Conservation (phyloP, 2,797 vertebrate genomes). For the Sciurus vulgaris region DNA sequence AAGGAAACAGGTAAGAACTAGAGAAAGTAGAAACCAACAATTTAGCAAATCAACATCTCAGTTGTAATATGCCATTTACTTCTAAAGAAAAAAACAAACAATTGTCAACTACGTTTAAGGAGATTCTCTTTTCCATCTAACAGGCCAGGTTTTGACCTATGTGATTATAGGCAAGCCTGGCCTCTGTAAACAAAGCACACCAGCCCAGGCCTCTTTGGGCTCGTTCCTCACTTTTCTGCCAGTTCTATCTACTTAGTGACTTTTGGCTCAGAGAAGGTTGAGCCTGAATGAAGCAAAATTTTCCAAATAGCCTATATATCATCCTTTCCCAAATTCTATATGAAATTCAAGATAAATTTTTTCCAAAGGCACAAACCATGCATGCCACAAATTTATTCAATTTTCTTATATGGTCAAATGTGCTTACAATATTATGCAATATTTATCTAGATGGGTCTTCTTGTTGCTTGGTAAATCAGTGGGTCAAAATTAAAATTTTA, state of each 20-base stretch:
- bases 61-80: background rate
- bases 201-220: slow-evolving; percentile 54
- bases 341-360: slow-evolving; percentile 43
- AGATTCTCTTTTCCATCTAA: background rate
- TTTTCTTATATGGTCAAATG: background rate
- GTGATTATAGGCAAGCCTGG: slow-evolving; percentile 72
- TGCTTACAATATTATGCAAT: background rate
- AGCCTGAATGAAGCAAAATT: slow-evolving; percentile 17
- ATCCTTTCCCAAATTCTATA: slow-evolving; percentile 18
- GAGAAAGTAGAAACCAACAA: background rate
- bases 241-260: slow-evolving; percentile 58
- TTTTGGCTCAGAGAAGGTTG: slow-evolving; percentile 61
- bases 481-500: slow-evolving; percentile 51
- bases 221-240: slow-evolving; percentile 66
- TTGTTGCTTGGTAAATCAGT: background rate
- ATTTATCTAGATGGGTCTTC: slow-evolving; percentile 17
- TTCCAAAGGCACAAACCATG: background rate
- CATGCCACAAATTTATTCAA: background rate
- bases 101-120: background rate
- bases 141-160: background rate
- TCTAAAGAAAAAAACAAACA: background rate
- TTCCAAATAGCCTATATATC: slow-evolving; percentile 20
- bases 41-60: background rate
- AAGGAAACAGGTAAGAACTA: slow-evolving; percentile 42
- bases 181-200: slow-evolving; percentile 82